Evolutionary conservation across 2,113 vertebrate species (phyloP), one percentile per base, ranked within the genome.

Genomic region (Lasiurus cinereus): DNA sequence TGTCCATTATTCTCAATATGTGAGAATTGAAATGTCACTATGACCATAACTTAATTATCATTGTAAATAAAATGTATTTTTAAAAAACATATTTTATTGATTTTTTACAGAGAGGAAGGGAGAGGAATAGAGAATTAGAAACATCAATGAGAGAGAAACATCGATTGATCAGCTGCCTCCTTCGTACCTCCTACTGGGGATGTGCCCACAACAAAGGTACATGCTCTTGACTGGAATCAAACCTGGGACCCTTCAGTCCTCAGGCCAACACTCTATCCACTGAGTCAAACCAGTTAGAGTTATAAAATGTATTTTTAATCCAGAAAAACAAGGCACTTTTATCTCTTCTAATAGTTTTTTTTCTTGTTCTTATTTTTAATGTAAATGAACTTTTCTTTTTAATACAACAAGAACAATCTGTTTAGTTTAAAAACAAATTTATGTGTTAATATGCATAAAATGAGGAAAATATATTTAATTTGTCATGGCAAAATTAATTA

Each of bases 371-470:
- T 59, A 39, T 80, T 84, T 56, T 50, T 46, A 88, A 62, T 86
- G 85, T 86, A 94, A 94, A 69, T 84, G 19, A 82, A 27, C 21
- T 78, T 85, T 64, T 43, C 27, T 83, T 85, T 86, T n/a, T n/a
- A 91, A 27, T 56, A 22, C 43, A 67, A 62, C 52, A 29, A 93
- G 27, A 95, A 73, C 39, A 67, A 66, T 74, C 39, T 93, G 52
- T 39, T 86, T 94, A 82, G 88, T 50, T 88, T 93, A 88, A 91
- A 95, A 24, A 86, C 10, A 93, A 80, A 91, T 83, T 93, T 78
- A 93, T 70, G 2, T 76, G 66, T n/a, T n/a, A 90, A 46, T 31
- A 66, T 24, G 52, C 80, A 86, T 95, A 89, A 94, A 95, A 74
- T 85, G 36, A 92, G 83, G 50, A 70, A 95, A 82, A 85, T 50